Percentiles rank a stretch among this genome's conserved stretches.
Evolutionary conservation across 2,888 invertebrate species (phyloP).

Genomic region (Sinohyriopsis cumingii): DNA sequence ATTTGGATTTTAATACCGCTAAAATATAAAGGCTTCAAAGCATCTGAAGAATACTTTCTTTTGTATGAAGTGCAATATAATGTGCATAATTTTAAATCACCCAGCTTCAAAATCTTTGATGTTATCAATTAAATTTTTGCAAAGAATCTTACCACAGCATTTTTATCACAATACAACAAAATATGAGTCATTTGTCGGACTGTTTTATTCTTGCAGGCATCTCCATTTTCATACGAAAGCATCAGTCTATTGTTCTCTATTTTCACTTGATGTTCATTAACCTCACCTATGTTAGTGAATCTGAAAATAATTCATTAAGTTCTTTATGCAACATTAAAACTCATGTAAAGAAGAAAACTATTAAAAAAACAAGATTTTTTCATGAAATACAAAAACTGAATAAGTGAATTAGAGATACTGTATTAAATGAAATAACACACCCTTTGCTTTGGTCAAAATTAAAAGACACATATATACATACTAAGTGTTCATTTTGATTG

Average conservation of each 20-base stretch:
- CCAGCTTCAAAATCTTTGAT: no score
- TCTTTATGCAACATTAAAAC: not conserved
- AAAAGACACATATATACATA: no score
- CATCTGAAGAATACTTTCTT: no score
- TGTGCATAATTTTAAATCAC: no score
- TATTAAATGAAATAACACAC: no score
- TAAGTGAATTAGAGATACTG: no score
- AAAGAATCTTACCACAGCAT: slow-evolving; percentile 35
- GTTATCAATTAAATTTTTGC: no score
- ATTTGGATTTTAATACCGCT: no score
- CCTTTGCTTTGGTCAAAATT: no score
- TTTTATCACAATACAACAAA: slow-evolving; percentile 47
- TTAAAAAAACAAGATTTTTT: not conserved
- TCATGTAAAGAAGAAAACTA: not conserved
- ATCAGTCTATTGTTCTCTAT: slow-evolving; percentile 40
- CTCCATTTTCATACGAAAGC: slow-evolving; percentile 55
- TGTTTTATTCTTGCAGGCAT: slow-evolving; percentile 40
- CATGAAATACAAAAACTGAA: not conserved
- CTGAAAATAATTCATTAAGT: slow-evolving; percentile 23
- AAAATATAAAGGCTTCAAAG: no score
- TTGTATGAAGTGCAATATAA: no score
- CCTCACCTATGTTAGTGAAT: slow-evolving; percentile 57
- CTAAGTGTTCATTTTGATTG: no score
- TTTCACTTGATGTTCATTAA: slow-evolving; percentile 40
- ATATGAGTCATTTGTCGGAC: slow-evolving; percentile 48